Evolutionary conservation across 1,140 invertebrate species (phyloP).

Genomic region (Microvelia longipes): DNA sequence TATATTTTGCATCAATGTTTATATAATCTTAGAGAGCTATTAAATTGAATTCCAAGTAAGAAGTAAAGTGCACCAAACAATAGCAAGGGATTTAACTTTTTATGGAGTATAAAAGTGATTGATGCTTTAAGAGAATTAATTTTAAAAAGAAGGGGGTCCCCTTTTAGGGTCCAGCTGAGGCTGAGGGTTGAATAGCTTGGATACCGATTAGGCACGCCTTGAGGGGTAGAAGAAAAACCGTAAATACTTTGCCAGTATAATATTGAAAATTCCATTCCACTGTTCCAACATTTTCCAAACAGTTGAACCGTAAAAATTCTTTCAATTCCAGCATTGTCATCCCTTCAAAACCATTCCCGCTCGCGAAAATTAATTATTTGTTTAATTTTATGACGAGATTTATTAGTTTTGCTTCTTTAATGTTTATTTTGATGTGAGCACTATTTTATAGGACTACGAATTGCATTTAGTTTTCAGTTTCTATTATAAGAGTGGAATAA

Average conservation of each 20-base stretch:
- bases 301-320: background rate
- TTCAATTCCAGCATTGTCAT: background rate
- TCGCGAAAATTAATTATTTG: background rate
- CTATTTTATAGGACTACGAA: no score
- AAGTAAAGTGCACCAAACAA: no score
- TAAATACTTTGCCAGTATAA: background rate
- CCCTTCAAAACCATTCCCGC: background rate
- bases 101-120: no score
- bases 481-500: no score
- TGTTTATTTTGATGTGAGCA: no score
- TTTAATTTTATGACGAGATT: background rate
- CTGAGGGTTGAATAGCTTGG: background rate
- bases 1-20: no score
- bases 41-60: no score
- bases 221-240: background rate
- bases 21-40: no score
- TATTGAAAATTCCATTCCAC: background rate
- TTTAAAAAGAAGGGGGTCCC: no score
- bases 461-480: no score
- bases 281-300: background rate
- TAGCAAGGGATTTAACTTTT: no score
- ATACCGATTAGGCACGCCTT: background rate
- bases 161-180: background rate
- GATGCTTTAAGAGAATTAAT: background rate
- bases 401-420: no score